Evolutionary conservation across 2,797 vertebrate genomes (phyloP).

Genomic region (Chloroceryle amazona): DNA sequence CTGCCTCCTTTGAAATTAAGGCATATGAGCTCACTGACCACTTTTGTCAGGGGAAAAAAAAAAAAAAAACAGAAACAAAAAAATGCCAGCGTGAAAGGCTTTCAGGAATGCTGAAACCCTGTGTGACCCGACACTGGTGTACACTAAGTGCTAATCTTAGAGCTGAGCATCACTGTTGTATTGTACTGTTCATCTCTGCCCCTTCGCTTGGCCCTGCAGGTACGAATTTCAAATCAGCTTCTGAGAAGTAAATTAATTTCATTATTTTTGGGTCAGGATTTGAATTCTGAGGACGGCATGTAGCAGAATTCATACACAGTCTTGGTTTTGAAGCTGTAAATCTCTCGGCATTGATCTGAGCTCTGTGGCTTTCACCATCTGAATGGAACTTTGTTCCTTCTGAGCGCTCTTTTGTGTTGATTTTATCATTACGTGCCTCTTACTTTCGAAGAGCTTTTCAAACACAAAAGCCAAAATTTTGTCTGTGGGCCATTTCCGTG

Average conservation of each 20-base stretch:
- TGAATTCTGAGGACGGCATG: not conserved
- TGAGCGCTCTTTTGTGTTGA: not conserved
- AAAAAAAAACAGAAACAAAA: not conserved
- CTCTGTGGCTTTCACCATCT: not conserved
- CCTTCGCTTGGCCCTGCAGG: not conserved
- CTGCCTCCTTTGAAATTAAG: not conserved
- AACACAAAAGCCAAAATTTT: not conserved
- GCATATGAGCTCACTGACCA: not conserved
- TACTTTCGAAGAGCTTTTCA: not conserved
- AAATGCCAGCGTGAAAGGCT: not conserved
- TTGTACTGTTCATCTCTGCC: not conserved
- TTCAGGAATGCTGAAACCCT: not conserved
- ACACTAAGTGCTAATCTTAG: not conserved
- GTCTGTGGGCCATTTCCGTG: not conserved
- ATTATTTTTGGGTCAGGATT: not conserved
- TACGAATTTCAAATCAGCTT: not conserved
- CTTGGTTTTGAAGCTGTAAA: conserved; percentile 32
- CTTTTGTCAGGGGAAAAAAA: not conserved
- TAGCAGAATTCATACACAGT: not conserved
- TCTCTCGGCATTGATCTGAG: not conserved
- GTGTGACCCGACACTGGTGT: not conserved
- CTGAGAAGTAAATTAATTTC: not conserved
- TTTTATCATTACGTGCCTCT: not conserved
- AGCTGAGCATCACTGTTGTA: not conserved
- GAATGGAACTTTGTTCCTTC: conserved; percentile 49